phyloP scores from a whole-genome alignment of 2,888 invertebrate species.

The Mactromeris polynyma region DNA sequence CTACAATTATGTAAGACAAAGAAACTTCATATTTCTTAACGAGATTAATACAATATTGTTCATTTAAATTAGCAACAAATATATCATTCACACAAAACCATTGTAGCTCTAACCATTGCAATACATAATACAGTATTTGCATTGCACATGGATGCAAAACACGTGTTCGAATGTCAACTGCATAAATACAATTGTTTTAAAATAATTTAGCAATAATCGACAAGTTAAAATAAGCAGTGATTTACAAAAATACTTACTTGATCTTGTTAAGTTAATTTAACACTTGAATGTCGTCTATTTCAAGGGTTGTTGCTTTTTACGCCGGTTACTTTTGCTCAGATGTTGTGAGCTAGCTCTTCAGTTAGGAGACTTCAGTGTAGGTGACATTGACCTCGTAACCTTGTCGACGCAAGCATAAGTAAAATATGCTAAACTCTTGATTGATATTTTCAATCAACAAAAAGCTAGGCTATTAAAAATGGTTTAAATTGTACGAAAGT shows the following conservation, averaged over 20 bases:
- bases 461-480: not conserved
- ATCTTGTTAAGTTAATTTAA: not conserved
- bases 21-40: not conserved
- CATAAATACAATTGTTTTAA: not conserved
- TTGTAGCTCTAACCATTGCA: too few species aligned
- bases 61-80: not conserved
- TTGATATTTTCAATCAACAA: not conserved
- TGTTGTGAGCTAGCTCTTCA: constrained; percentile 56
- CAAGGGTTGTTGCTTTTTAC: not conserved
- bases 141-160: constrained; percentile 9
- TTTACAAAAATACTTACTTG: constrained; percentile 24
- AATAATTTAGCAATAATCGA: not conserved
- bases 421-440: constrained; percentile 29
- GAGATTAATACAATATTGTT: not conserved
- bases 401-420: constrained; percentile 54
- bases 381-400: constrained; percentile 66
- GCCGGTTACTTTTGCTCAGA: not conserved
- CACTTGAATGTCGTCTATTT: not conserved
- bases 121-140: not conserved
- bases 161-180: constrained; percentile 19
- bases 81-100: not conserved
- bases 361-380: constrained; percentile 32
- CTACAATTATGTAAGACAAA: not conserved
- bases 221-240: not conserved
- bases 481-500: not conserved